Percentiles rank a stretch among this genome's conserved stretches.
Evolutionary conservation across 2,113 vertebrate genomes (phyloP).

Genomic region (Chamaea fasciata): DNA sequence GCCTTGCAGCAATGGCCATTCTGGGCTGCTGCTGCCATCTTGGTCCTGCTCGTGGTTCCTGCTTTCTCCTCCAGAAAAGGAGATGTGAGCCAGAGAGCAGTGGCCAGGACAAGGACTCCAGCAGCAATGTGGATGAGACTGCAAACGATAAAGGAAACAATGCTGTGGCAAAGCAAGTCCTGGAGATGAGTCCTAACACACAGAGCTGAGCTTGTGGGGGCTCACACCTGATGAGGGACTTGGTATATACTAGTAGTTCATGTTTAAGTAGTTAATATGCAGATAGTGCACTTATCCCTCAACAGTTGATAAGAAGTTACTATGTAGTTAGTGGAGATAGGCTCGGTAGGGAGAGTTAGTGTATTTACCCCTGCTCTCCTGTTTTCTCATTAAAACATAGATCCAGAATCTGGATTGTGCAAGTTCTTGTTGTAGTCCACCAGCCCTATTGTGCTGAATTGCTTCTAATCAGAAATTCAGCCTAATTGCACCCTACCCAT

Average conservation of each 20-base stretch:
- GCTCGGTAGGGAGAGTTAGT: neutral
- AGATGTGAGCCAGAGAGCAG: neutral
- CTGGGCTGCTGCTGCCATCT: neutral
- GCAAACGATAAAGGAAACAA: neutral
- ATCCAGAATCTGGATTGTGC: neutral
- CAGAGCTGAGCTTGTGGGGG: neutral
- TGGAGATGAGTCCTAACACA: neutral
- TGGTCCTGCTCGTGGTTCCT: neutral
- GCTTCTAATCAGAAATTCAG: neutral
- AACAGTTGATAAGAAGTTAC: neutral
- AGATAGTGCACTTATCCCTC: neutral
- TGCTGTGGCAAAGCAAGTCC: neutral
- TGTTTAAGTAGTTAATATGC: neutral
- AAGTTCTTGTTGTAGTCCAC: neutral
- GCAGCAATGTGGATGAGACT: neutral
- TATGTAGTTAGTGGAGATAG: neutral
- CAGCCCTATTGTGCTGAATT: neutral
- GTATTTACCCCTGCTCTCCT: neutral
- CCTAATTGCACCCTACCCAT: neutral
- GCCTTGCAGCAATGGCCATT: neutral
- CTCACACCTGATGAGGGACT: neutral
- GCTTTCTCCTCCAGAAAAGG: neutral
- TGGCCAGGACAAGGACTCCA: neutral
- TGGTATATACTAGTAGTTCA: neutral
- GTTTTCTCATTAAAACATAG: neutral